Percentiles rank a stretch among this genome's conserved stretches.
These are phyloP conservation scores for Petrocephalus schoutedeni DNA, from an alignment of 2,797 vertebrate genomes.

Conservation along the genomic window DNA sequence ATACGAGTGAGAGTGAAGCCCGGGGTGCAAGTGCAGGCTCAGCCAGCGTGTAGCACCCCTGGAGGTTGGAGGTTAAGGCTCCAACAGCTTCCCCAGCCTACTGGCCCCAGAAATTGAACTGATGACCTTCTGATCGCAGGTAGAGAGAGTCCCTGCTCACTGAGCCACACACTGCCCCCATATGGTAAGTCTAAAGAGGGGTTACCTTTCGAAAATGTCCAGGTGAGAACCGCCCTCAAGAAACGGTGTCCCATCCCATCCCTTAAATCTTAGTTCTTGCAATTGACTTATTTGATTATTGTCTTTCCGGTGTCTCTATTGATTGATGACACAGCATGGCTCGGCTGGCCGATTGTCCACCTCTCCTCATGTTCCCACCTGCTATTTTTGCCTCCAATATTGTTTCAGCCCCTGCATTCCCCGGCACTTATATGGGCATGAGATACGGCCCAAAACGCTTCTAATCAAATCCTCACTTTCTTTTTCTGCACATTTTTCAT, in stretches of 20 bases:
- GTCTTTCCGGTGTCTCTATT: background rate
- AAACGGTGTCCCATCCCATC: background rate
- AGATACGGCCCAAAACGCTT: background rate
- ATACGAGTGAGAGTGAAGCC: background rate
- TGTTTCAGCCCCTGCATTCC: background rate
- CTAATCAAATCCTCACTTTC: constrained; percentile 9
- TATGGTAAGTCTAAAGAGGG: background rate
- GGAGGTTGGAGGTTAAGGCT: background rate
- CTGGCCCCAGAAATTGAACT: background rate
- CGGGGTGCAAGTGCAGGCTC: background rate
- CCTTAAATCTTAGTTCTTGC: background rate
- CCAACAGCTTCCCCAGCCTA: background rate
- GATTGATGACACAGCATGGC: background rate
- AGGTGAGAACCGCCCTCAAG: background rate
- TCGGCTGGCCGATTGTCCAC: background rate
- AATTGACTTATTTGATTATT: background rate
- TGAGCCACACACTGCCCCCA: background rate
- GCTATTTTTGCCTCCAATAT: background rate
- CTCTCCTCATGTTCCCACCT: background rate
- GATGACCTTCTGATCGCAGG: background rate
- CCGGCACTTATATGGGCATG: background rate
- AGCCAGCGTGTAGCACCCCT: background rate
- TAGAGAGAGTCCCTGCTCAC: background rate
- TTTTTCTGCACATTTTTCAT: constrained; percentile 18
- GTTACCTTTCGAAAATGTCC: background rate